These are phyloP conservation scores for Ahaetulla prasina DNA, from an alignment of 2,113 vertebrate genomes.

Conservation along the genomic window DNA sequence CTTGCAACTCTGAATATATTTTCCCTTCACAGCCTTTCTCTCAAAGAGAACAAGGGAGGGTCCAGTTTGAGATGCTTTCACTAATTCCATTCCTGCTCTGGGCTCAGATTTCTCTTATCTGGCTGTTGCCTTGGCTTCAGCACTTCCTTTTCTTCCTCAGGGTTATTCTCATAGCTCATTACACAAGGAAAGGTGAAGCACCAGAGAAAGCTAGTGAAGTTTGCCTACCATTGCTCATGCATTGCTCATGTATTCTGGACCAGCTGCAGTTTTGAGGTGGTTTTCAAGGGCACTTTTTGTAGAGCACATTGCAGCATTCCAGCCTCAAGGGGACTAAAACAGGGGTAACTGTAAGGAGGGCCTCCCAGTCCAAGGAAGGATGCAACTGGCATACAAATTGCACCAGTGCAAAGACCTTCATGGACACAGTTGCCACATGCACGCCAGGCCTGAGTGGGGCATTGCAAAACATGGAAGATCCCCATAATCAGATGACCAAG, in stretches of 20 bases:
- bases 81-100: background rate
- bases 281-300: background rate
- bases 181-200: background rate
- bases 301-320: background rate
- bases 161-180: background rate
- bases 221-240: background rate
- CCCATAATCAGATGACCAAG: background rate
- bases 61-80: background rate
- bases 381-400: background rate
- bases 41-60: background rate
- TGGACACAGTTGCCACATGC: background rate
- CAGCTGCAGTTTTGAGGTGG: background rate
- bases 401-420: background rate
- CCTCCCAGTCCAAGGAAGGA: background rate
- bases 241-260: background rate
- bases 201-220: background rate
- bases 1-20: background rate
- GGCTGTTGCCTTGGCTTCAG: background rate
- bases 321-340: background rate
- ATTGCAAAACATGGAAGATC: background rate
- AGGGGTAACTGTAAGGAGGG: background rate
- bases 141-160: background rate
- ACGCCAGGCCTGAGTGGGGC: background rate
- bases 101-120: background rate
- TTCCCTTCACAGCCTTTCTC: background rate